Conservation (phyloP, 2,113 vertebrate species). For the Rhabdomys dilectus region DNA sequence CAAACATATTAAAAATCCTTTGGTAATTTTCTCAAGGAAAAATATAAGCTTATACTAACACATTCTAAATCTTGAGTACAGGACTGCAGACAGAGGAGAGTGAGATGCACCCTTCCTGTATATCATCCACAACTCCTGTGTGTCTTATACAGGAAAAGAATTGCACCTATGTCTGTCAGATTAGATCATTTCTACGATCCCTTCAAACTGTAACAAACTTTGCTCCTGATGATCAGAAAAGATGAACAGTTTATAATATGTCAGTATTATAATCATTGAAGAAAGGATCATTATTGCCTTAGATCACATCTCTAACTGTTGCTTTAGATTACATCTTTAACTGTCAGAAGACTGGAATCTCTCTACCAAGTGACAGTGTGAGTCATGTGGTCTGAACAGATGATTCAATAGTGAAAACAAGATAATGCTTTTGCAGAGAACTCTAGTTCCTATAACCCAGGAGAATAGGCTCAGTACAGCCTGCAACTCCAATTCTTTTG, state of each 20-base stretch:
- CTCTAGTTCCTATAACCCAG: no score
- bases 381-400: not conserved
- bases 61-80: not conserved
- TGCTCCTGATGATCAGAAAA: not conserved
- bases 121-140: not conserved
- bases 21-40: not conserved
- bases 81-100: rapidly evolving
- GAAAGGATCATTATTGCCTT: not conserved
- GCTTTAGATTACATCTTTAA: not conserved
- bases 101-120: not conserved
- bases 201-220: not conserved
- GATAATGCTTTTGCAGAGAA: not conserved
- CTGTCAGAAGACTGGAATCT: not conserved
- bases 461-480: no score
- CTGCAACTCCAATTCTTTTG: not conserved
- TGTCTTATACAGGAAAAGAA: not conserved
- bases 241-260: constrained; percentile 22
- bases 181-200: not conserved
- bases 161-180: not conserved
- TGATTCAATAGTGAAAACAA: not conserved
- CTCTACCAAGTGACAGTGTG: not conserved
- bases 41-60: not conserved
- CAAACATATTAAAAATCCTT: not conserved
- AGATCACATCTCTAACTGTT: not conserved
- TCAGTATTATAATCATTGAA: not conserved